Evolutionary conservation across 2,113 vertebrate genomes (phyloP), one percentile per base, ranked within the genome.

Genomic region (Meriones unguiculatus): DNA sequence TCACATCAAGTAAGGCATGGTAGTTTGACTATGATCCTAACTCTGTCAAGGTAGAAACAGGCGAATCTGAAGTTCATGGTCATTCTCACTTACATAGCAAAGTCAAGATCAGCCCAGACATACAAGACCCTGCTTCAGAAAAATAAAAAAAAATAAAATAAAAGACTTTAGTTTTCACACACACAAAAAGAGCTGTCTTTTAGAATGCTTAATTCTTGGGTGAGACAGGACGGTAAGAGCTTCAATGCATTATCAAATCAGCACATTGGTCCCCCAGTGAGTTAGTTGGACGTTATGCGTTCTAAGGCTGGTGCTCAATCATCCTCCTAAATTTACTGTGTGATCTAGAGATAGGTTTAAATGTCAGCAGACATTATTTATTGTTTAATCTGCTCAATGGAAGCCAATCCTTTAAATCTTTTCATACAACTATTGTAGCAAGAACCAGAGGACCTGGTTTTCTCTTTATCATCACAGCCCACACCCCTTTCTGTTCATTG

Each of bases 281-380:
- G 84, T 95, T 57, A 78, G 18, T 3, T 96, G 76, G 54, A 82
- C 30, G 81, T 35, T 88, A 85, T n/a, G 7, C 32, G 54, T 92
- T 94, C 65, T 93, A 82, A 94, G 97, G 64, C 13, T 35, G 81
- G 15, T 50, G 41, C 15, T 91, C 87, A n/a, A 14, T 89, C 89
- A 95, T 90, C 50, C 67, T 46, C 87, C 18, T 73, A 94, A 89
- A 95, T 96, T 89, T 96, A 93, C 69, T 46, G 18, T 95, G 77
- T 78, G 57, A 96, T 93, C 82, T 95, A 15, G 73, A 91, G 82
- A 93, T 65, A 91, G 82, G 73, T 89, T 96, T 96, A 90, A 92
- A 93, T 94, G 94, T 59, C 94, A 91, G 67, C 50, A 54, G 69
- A 7, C 64, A 87, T 70, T 95, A 92, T 87, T 93, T 87, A 96